Evolutionary conservation across 2,888 invertebrate species (phyloP), one percentile per base, ranked within the genome.

Genomic region (Micropterix aruncella): DNA sequence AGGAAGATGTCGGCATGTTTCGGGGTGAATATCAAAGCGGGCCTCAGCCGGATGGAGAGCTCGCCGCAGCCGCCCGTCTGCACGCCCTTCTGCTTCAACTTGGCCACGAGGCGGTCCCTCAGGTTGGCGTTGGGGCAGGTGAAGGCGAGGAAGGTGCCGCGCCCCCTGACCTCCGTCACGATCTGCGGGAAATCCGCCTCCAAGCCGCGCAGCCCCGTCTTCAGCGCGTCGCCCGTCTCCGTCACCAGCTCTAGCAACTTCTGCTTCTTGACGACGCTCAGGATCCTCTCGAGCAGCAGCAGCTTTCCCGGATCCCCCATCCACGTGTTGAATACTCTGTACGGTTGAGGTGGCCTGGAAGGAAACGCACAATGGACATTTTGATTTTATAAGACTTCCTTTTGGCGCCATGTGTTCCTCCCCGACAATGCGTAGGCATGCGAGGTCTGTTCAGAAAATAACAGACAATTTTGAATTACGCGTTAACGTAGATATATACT

Each of bases 291-390:
- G 44, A 99, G 65, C 16, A 97, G 65, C 38, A 96, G 65, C 40
- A 97, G 58, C 66, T 97, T 97, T 47, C 90, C 80, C 2, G 97
- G 96, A 63, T 99, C 99, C 5, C 99, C 99, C 84, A 97, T 89
- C 99, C 99, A 99, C 0, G 99, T 99, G 66, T 99, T 99, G 66
- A 95, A 97, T 51, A 99, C 85, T 47, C 97, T 76, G 61, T 84
- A 94, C 0, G 88, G 66, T 48, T 84, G 80, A 15, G 77, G 70
- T 2, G 89, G 82, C 52, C 85, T 86, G 62, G n/a, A 56, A 47
- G 4, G n/a, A n/a, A n/a, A n/a, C n/a, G n/a, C n/a, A n/a, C n/a
- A n/a, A n/a, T n/a, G n/a, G n/a, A n/a, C n/a, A n/a, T n/a, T n/a
- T n/a, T n/a, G n/a, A n/a, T n/a, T n/a, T n/a, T n/a, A n/a, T n/a